These are phyloP conservation scores for Litoditis marina DNA, from an alignment of 2,888 invertebrate genomes.

Conservation along the genomic window DNA sequence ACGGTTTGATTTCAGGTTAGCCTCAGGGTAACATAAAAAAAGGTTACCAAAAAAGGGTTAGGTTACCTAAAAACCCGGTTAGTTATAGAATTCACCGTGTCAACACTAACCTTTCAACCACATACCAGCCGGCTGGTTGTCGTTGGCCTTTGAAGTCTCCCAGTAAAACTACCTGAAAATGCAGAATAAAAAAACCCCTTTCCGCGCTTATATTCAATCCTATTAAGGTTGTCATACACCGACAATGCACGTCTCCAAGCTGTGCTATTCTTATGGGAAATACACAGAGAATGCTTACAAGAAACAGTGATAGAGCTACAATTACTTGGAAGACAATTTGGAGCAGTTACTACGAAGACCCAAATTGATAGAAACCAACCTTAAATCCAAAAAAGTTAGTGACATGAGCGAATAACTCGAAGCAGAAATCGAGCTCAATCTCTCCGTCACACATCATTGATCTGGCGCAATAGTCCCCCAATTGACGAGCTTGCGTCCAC, in stretches of 20 bases:
- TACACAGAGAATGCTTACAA: no score
- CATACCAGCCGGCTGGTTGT: conserved; percentile 30
- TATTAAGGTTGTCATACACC: no score
- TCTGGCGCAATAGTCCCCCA: conserved; percentile 90
- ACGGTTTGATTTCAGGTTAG: background rate
- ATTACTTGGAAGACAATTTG: no score
- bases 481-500: conserved; percentile 97
- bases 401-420: conserved; percentile 94
- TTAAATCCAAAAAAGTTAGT: conserved; percentile 90
- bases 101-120: conserved; percentile 25
- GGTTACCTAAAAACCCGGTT: no score
- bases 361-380: conserved; percentile 63
- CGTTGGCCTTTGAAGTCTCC: conserved; percentile 54
- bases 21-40: background rate
- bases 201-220: no score
- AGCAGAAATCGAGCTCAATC: conserved; percentile 77
- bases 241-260: no score
- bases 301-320: no score
- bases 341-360: background rate
- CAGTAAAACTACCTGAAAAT: conserved; percentile 46
- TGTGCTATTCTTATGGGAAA: no score
- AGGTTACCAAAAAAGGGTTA: no score
- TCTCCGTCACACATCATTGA: conserved; percentile 71
- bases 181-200: background rate
- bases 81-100: background rate